Evolutionary conservation across 2,888 invertebrate genomes (phyloP).

Genomic region (Anarsia innoxiella): DNA sequence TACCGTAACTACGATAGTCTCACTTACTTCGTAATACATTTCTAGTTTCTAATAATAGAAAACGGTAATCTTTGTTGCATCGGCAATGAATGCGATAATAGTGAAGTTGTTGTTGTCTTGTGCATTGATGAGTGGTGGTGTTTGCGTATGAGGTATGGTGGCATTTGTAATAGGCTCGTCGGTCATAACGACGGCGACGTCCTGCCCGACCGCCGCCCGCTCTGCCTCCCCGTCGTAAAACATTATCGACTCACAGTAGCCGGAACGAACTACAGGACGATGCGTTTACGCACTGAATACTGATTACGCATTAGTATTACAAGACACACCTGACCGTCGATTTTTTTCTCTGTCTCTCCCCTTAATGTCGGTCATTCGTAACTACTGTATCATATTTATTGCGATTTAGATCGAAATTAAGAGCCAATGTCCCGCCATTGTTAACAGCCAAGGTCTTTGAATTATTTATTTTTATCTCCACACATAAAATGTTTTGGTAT

Average conservation of each 20-base stretch:
- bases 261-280: constrained; percentile 75
- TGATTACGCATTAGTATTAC: constrained; percentile 74
- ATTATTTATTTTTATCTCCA: constrained; percentile 9
- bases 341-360: constrained; percentile 68
- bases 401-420: constrained; percentile 53
- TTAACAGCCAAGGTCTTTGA: constrained; percentile 50
- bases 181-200: constrained; percentile 73
- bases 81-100: constrained; percentile 52
- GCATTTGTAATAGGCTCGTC: constrained; percentile 70
- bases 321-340: constrained; percentile 66
- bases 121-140: constrained; percentile 39
- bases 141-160: constrained; percentile 60
- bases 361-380: constrained; percentile 72
- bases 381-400: constrained; percentile 70
- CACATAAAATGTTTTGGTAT: not conserved
- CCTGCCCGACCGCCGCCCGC: constrained; percentile 66
- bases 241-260: constrained; percentile 75
- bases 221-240: constrained; percentile 67
- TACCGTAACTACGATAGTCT: constrained; percentile 17
- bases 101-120: constrained; percentile 35
- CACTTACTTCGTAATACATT: constrained; percentile 37
- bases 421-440: constrained; percentile 52
- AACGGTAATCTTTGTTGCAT: constrained; percentile 33
- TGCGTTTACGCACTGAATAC: constrained; percentile 66
- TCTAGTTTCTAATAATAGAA: constrained; percentile 34